A percentile compares a stretch with the other conserved stretches of the same genome.
phyloP scores from a whole-genome alignment of 2,113 vertebrate genomes.

The Xenotilapia caudafasciata region DNA sequence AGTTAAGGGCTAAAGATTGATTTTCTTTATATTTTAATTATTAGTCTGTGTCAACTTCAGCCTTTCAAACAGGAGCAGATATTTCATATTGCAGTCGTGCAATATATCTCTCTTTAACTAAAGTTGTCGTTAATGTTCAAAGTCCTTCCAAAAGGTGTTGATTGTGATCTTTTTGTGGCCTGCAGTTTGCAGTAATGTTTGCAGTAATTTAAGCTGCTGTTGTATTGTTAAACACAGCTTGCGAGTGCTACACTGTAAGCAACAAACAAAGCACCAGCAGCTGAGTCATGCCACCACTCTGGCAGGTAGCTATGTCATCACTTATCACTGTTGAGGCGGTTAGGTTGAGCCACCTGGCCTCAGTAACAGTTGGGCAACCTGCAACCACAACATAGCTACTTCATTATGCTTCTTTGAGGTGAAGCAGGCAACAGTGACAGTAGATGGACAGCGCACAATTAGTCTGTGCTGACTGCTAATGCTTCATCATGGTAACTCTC shows the following conservation, averaged over 20 bases:
- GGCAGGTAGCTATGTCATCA: constrained; percentile 31
- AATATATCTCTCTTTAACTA: background rate
- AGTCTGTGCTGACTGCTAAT: constrained; percentile 12
- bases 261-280: background rate
- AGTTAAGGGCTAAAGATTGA: background rate
- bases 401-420: constrained; percentile 21
- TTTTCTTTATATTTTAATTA: background rate
- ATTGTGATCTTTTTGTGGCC: background rate
- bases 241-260: background rate
- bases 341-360: constrained; percentile 44
- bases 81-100: background rate
- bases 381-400: constrained; percentile 33
- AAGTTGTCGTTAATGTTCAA: background rate
- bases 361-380: constrained; percentile 35
- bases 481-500: background rate
- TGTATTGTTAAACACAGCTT: background rate
- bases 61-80: background rate
- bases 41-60: background rate
- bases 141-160: background rate
- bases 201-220: background rate
- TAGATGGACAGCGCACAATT: constrained; percentile 28
- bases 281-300: constrained; percentile 25
- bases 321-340: constrained; percentile 2
- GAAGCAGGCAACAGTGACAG: constrained; percentile 5
- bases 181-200: background rate